Evolutionary conservation across 1,140 invertebrate species (phyloP), one percentile per base, ranked within the genome.

Genomic region (Diuraphis noxia): DNA sequence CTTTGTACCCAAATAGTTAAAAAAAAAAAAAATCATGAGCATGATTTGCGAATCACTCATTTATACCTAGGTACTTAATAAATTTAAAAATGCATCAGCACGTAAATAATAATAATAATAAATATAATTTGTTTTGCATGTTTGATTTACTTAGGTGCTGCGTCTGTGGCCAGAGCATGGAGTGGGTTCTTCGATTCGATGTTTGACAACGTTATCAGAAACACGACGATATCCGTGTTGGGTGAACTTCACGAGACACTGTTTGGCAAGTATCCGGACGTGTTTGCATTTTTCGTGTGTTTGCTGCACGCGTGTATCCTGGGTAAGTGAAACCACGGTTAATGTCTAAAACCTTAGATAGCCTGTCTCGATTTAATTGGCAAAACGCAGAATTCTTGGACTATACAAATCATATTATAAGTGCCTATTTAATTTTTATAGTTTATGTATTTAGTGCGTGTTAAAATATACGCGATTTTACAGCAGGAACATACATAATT

Each of bases 131-230:
- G 5, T 17, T 63, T n/a, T n/a, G 30, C 30, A 43, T 81, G 36
- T 92, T 41, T 82, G 40, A 13, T 88, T 79, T 10, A 92, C 93
- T n/a, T n/a, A 96, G 97, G 97, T 23, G 97, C 97, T 13, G 98
- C 98, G 0, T 97, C 97, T 0, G 97, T 98, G 40, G 97, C 97
- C 0, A 95, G 98, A 92, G 98, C 98, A 5, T 98, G 97, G 97
- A 98, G 97, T 92, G 98, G 97, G 25, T 98, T 98, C 93, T 95
- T 99, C 13, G 97, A 99, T 93, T 97, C 97, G 0, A 94, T 98
- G 93, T 94, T 97, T 21, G 96, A 95, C 25, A 96, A 96, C 34
- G 95, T 96, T 8, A 97, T 99, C 79, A 96, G 95, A 92, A 98
- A 98, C 93, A 95, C 96, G 8, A 98, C 98, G 0, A 94, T 96